phyloP scores from a whole-genome alignment of 2,113 vertebrate species.

The Motacilla alba region DNA sequence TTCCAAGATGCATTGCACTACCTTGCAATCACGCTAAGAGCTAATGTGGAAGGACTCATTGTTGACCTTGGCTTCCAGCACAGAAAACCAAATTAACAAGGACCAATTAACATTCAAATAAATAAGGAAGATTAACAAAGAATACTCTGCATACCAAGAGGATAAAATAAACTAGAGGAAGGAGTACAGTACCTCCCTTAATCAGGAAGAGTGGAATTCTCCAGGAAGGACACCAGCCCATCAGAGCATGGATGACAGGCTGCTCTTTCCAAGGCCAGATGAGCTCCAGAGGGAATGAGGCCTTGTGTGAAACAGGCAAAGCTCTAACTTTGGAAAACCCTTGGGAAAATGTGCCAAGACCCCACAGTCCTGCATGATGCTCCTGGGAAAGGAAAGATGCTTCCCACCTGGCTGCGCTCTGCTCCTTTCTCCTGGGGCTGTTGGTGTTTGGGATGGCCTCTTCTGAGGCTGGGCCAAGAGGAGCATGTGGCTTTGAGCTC shows the following conservation, averaged over 20 bases:
- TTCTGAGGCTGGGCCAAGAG: accelerated
- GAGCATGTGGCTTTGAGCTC: not conserved
- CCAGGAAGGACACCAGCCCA: not conserved
- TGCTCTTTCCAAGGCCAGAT: not conserved
- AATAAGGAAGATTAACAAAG: constrained; percentile 55
- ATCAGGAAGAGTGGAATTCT: not conserved
- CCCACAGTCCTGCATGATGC: not conserved
- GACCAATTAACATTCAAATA: constrained; percentile 69
- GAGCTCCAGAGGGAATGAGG: not conserved
- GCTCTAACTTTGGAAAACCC: not conserved
- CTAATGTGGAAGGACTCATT: constrained; percentile 25
- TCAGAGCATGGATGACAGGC: not conserved
- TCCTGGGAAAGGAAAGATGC: not conserved
- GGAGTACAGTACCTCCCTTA: not conserved
- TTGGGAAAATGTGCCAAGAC: not conserved
- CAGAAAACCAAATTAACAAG: constrained; percentile 68
- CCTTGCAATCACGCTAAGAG: constrained; percentile 46
- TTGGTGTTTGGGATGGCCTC: not conserved
- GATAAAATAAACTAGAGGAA: constrained; percentile 2
- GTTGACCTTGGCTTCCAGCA: constrained; percentile 56
- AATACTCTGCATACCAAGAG: constrained; percentile 46
- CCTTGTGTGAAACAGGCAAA: accelerated
- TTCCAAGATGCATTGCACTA: constrained; percentile 5
- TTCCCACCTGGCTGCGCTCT: not conserved
- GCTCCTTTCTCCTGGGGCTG: not conserved